Base-by-base conservation (phyloP, 2,888 invertebrate species). In the Eledone cirrhosa region DNA sequence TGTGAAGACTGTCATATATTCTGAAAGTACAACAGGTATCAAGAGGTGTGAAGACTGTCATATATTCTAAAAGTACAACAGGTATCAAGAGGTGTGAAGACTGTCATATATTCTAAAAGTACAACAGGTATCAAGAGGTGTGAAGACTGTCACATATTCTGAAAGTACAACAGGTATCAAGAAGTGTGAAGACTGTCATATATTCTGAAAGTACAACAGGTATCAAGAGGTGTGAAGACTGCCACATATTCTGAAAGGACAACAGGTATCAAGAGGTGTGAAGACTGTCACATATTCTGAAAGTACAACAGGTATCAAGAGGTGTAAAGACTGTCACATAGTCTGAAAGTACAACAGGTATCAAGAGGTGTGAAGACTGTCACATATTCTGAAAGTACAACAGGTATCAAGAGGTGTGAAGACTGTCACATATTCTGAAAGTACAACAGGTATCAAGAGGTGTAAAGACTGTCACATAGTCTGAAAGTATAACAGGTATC, bases 281-380 rank as follows among this genome's bases (percentile, higher is more conserved):
- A 27, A 99, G 93, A 0, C 95, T 96, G 86, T 98, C 98, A 33
- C 97, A 93, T 29, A 98, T 91, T 82, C 90, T 88, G 83, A 29
- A 29, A 29, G n/a, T 14, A 1, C 19, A 67, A 67, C 16, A 22
- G 0, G 27, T 2, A 29, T 2, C 11, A 67, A 24, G 0, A 94
- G 89, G 95, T 94, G 22, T 95, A 92, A 27, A 99, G 93, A 0
- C 95, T 96, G 86, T 98, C 98, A 33, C 97, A 93, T 29, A 98
- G 91, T 82, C 90, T 88, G 83, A 29, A 29, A 29, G n/a, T 14
- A 1, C 19, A 67, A 67, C 16, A 22, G 0, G 27, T 2, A 29
- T 2, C 11, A 67, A 24, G 0, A 94, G 89, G 95, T 94, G 22
- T 95, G 93, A 27, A 99, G 93, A 0, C 95, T 96, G 86, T 98